These are phyloP conservation scores for Miniopterus natalensis DNA, from an alignment of 2,113 vertebrate species.

Conservation along the genomic window DNA sequence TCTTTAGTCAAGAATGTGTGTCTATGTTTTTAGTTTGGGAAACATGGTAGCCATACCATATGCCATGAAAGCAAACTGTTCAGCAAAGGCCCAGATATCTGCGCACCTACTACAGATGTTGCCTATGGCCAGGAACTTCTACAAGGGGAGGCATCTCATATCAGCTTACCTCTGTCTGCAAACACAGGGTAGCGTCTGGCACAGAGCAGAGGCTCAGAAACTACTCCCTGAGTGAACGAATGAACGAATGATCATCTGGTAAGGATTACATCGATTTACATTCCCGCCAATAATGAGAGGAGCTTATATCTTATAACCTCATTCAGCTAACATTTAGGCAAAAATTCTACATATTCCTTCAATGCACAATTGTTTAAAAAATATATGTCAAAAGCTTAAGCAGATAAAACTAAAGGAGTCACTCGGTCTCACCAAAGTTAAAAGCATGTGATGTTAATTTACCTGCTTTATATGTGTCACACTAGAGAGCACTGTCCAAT, in stretches of 20 bases:
- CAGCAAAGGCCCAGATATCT: conserved; percentile 41
- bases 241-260: background rate
- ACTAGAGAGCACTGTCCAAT: background rate
- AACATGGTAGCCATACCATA: conserved; percentile 53
- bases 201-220: conserved; percentile 2
- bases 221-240: conserved; percentile 3
- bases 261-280: conserved; percentile 1
- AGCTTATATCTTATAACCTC: background rate
- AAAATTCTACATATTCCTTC: conserved; percentile 30
- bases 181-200: background rate
- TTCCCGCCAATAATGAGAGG: background rate
- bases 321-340: conserved; percentile 24
- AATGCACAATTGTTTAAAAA: conserved; percentile 30
- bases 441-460: conserved; percentile 47
- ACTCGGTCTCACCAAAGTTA: conserved; percentile 18
- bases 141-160: background rate
- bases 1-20: conserved; percentile 46
- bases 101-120: conserved; percentile 26
- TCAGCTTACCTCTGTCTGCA: background rate
- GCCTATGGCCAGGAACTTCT: background rate
- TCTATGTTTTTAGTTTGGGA: conserved; percentile 62
- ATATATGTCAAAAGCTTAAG: conserved; percentile 53
- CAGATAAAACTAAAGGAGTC: conserved; percentile 58
- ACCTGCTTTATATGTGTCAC: background rate
- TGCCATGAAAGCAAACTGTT: conserved; percentile 55